These are phyloP conservation scores for Gopherus flavomarginatus DNA, from an alignment of 2,113 vertebrate species.

Conservation along the genomic window DNA sequence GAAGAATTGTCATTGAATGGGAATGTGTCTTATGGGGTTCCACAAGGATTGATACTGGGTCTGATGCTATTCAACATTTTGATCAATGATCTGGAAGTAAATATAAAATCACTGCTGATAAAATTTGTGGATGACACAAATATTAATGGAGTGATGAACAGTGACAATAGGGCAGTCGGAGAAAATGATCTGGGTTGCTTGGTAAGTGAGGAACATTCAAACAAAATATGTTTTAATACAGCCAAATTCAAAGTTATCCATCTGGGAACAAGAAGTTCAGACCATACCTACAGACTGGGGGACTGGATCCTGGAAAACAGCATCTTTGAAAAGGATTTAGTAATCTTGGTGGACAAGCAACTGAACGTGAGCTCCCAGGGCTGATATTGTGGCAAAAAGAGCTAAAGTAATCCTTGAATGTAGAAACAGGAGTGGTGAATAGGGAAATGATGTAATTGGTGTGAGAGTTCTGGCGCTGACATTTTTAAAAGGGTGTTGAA, in stretches of 20 bases:
- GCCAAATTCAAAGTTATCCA: background rate
- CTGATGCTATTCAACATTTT: constrained; percentile 42
- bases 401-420: background rate
- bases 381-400: background rate
- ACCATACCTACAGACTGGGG: background rate
- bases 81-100: constrained; percentile 47
- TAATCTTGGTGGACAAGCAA: background rate
- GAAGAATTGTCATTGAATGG: background rate
- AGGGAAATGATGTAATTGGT: background rate
- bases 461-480: background rate
- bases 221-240: constrained; percentile 14
- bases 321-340: constrained; percentile 6
- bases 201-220: constrained; percentile 9
- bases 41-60: background rate
- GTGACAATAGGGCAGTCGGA: constrained; percentile 35
- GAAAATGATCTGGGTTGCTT: constrained; percentile 13
- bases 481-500: background rate
- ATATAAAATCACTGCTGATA: constrained; percentile 4
- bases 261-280: background rate
- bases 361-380: background rate
- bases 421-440: background rate
- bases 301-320: background rate
- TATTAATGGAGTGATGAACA: constrained; percentile 24
- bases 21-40: background rate
- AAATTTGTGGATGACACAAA: constrained; percentile 50